These are phyloP conservation scores for Cliona cf. orientalis DNA, from an alignment of 37 sponge, comb jelly and placozoan genomes.

Conservation along the genomic window DNA sequence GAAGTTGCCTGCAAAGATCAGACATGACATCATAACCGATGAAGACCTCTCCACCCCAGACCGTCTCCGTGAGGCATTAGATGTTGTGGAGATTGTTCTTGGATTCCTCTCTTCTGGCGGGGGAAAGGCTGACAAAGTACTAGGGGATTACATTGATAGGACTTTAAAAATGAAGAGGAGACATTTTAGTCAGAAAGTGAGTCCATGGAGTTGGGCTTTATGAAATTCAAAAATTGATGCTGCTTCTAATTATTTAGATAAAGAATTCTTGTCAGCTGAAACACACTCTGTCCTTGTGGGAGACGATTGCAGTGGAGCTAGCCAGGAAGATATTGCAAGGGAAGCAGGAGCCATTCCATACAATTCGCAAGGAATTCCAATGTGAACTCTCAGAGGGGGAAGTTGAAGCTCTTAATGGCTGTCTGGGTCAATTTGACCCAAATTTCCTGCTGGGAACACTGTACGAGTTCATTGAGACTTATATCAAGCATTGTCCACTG, in stretches of 20 bases:
- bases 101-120: constrained; percentile 65
- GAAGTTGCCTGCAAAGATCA: background rate
- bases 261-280: constrained; percentile 32
- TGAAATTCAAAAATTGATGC: background rate
- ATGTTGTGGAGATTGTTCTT: constrained; percentile 53
- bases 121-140: constrained; percentile 6
- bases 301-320: constrained; percentile 37
- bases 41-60: constrained; percentile 3
- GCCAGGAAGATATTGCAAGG: constrained; percentile 7
- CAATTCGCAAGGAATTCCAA: background rate
- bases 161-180: constrained; percentile 15
- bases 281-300: constrained; percentile 52
- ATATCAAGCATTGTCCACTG: constrained; percentile 5
- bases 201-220: background rate
- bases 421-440: constrained; percentile 6
- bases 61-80: constrained; percentile 36
- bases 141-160: constrained; percentile 37
- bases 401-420: constrained; percentile 2
- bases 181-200: constrained; percentile 8
- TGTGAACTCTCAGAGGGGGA: background rate
- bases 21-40: constrained; percentile 1
- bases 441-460: constrained; percentile 7
- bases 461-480: constrained; percentile 43
- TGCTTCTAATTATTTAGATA: constrained; percentile 8
- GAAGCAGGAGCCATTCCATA: constrained; percentile 44